phyloP scores from a whole-genome alignment of 2,888 invertebrate genomes.

The Brachylomia viminalis region DNA sequence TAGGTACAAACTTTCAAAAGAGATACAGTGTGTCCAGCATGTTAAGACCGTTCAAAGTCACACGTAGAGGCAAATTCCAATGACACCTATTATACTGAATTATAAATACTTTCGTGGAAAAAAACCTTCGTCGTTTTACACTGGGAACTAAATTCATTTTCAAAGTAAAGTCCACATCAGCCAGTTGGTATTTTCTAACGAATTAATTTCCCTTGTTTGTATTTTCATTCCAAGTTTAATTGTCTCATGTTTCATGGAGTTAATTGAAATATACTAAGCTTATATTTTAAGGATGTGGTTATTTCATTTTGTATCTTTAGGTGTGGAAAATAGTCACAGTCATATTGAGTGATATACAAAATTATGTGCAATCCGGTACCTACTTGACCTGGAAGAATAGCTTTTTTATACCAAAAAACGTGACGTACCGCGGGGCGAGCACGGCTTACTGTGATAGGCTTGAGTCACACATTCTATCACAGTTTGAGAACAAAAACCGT shows the following conservation, averaged over 20 bases:
- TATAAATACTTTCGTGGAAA: no score
- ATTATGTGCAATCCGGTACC: neutral
- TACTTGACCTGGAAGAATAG: neutral
- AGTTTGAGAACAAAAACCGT: no score
- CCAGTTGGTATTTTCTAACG: conserved; percentile 10
- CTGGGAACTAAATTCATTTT: neutral
- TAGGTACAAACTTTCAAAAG: neutral
- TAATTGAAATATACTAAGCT: neutral
- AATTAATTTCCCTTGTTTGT: conserved; percentile 40
- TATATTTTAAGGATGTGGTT: neutral
- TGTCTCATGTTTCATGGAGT: conserved; percentile 6
- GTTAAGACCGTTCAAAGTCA: neutral
- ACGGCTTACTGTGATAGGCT: no score
- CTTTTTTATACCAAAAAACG: neutral
- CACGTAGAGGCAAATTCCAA: neutral
- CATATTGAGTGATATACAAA: neutral
- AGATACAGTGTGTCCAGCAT: neutral
- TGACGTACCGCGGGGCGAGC: no score
- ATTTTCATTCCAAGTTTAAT: conserved; percentile 46
- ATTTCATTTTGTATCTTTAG: neutral
- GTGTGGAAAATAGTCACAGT: neutral
- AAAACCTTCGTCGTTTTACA: neutral
- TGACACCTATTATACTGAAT: neutral
- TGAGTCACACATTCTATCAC: no score
- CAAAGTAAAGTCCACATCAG: neutral